Conservation (phyloP, 1,140 invertebrate species). For the Aphelinus atriplicis region DNA sequence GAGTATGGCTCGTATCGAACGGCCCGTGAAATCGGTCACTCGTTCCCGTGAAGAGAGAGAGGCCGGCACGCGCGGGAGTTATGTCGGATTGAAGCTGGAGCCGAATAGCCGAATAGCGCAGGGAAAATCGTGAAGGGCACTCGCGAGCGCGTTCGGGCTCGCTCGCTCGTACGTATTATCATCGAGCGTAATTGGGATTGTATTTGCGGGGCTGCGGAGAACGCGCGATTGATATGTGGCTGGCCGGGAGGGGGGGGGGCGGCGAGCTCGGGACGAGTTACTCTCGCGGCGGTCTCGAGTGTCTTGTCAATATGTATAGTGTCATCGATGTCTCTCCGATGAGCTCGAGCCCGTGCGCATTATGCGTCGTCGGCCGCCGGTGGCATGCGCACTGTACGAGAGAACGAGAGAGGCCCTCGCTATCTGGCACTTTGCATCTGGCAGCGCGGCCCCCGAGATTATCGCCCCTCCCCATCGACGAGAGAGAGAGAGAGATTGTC, state of each 20-base stretch:
- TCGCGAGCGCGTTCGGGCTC: no score
- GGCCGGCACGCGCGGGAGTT: not conserved
- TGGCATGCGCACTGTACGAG: not conserved
- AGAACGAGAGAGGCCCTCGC: conserved; percentile 7
- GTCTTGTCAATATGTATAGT: conserved; percentile 64
- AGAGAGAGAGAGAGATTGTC: not conserved
- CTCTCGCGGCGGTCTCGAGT: conserved; percentile 55
- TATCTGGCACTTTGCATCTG: not conserved
- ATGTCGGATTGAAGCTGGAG: no score
- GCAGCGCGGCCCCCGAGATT: conserved; percentile 24
- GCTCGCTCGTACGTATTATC: no score
- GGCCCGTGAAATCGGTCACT: not conserved
- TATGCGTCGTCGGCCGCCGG: no score
- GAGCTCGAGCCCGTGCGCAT: conserved; percentile 47
- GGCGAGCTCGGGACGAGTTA: not conserved
- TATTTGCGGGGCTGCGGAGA: no score
- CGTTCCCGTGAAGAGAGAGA: conserved; percentile 8
- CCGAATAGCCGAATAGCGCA: no score
- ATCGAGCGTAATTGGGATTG: no score
- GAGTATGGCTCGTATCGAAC: not conserved
- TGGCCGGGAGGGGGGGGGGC: not conserved
- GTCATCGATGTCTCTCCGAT: conserved; percentile 60
- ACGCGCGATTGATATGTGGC: no score
- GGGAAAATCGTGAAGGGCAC: no score
- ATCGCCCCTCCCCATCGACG: conserved; percentile 12